These are phyloP conservation scores for Microchrysa polita DNA, from an alignment of 2,888 invertebrate species.

Conservation along the genomic window DNA sequence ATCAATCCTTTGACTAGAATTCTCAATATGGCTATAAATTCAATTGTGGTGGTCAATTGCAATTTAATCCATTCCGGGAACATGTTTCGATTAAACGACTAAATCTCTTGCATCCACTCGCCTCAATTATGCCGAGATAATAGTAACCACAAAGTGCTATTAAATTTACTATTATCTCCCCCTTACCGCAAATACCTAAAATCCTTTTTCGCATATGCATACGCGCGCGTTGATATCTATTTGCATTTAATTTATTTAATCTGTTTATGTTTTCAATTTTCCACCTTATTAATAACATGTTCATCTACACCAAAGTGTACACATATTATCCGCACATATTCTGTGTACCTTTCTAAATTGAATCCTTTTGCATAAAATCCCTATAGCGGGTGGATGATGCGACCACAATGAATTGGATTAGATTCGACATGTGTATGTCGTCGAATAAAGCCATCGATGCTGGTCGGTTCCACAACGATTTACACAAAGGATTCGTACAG, in stretches of 20 bases:
- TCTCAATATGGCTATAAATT: too few species aligned
- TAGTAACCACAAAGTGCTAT: too few species aligned
- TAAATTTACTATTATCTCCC: too few species aligned
- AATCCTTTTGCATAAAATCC: constrained; percentile 6
- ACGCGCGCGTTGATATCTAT: not conserved
- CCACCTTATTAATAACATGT: constrained; percentile 1
- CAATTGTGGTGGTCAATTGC: too few species aligned
- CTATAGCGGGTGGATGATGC: not conserved
- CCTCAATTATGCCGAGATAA: too few species aligned
- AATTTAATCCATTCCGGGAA: too few species aligned
- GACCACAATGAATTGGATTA: constrained; percentile 9
- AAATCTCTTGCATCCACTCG: too few species aligned
- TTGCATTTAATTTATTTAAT: constrained; percentile 4
- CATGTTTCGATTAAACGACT: too few species aligned
- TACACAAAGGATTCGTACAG: not conserved
- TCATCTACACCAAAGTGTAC: too few species aligned
- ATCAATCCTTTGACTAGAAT: too few species aligned
- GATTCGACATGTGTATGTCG: not conserved
- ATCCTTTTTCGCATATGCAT: too few species aligned
- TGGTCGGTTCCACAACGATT: not conserved
- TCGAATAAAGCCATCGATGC: not conserved
- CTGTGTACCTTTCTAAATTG: not conserved
- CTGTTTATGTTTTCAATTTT: constrained; percentile 2
- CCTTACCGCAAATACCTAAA: too few species aligned
- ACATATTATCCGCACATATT: not conserved